Conservation (phyloP, 2,797 vertebrate genomes). For the Sebastes vulpes region DNA sequence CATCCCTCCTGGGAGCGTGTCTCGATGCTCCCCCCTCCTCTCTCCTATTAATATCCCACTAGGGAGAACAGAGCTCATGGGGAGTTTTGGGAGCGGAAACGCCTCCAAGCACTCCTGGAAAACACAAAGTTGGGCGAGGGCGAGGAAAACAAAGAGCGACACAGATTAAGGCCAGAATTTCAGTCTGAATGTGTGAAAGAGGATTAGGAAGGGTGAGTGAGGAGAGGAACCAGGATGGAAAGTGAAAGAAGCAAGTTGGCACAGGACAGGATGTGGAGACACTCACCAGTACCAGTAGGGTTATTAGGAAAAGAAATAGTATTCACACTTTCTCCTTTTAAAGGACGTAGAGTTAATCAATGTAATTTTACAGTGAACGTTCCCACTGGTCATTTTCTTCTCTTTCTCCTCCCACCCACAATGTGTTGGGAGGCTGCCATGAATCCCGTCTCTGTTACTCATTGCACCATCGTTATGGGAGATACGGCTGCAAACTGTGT, state of each 20-base stretch:
- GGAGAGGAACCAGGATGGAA: slow-evolving; percentile 6
- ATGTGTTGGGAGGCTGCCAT: slow-evolving; percentile 48
- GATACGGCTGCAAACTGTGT: slow-evolving; percentile 2
- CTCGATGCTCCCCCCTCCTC: slow-evolving; percentile 65
- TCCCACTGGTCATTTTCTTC: slow-evolving; percentile 4
- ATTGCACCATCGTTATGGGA: slow-evolving; percentile 30
- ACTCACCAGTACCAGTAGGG: background rate
- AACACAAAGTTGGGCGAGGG: slow-evolving; percentile 31
- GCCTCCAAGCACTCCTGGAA: slow-evolving; percentile 62
- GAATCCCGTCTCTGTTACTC: slow-evolving; percentile 17
- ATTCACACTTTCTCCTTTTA: background rate
- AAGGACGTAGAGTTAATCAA: background rate
- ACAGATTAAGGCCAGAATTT: slow-evolving; percentile 25
- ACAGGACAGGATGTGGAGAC: background rate
- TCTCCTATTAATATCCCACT: slow-evolving; percentile 76
- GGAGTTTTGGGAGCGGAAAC: slow-evolving; percentile 83
- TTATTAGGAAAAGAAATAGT: background rate
- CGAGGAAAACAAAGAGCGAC: slow-evolving; percentile 18
- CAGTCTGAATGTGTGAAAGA: slow-evolving; percentile 43
- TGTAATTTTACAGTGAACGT: background rate
- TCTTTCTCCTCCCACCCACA: slow-evolving; percentile 19
- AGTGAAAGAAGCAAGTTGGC: slow-evolving; percentile 19
- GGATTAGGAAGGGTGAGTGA: slow-evolving; percentile 32
- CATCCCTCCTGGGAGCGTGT: slow-evolving; percentile 53
- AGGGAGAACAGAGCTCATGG: slow-evolving; percentile 69